These are phyloP conservation scores for Calyptommatus sinebrachiatus DNA, from an alignment of 2,113 vertebrate genomes.

Conservation along the genomic window DNA sequence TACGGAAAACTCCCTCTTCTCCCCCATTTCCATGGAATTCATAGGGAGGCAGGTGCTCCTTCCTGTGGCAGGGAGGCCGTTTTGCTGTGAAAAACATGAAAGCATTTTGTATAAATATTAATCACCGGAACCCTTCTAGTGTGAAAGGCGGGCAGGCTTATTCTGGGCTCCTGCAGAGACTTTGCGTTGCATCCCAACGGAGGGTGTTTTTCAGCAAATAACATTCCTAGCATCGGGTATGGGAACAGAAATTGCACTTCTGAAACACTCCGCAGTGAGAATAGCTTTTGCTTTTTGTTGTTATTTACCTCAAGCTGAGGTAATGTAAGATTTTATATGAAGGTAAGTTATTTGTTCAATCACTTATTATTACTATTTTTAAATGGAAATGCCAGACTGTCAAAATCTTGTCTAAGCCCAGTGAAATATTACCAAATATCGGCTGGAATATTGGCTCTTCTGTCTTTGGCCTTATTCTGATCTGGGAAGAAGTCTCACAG, in stretches of 20 bases:
- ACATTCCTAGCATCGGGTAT: neutral
- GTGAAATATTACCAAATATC: no score
- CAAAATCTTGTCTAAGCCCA: no score
- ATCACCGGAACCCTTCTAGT: slow-evolving; percentile 43
- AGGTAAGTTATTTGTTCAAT: no score
- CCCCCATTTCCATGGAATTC: slow-evolving; percentile 3
- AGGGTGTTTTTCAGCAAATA: neutral
- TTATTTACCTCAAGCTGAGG: neutral
- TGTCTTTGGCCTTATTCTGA: no score
- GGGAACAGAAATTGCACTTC: neutral
- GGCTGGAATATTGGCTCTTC: neutral
- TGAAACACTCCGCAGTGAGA: neutral
- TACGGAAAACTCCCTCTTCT: slow-evolving; percentile 21
- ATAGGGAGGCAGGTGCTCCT: slow-evolving; percentile 48
- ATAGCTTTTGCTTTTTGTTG: no score
- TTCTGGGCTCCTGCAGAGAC: slow-evolving; percentile 26
- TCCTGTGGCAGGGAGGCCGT: slow-evolving; percentile 47
- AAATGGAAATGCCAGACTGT: no score
- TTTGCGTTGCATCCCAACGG: slow-evolving; percentile 14
- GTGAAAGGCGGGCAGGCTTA: slow-evolving; percentile 49
- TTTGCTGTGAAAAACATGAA: slow-evolving; percentile 46
- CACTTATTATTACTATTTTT: no score
- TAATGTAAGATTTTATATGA: no score
- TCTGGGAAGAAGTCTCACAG: neutral
- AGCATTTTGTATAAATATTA: slow-evolving; percentile 62